Conservation (phyloP, 2,888 invertebrate genomes). For the Dolichomitus sp. region DNA sequence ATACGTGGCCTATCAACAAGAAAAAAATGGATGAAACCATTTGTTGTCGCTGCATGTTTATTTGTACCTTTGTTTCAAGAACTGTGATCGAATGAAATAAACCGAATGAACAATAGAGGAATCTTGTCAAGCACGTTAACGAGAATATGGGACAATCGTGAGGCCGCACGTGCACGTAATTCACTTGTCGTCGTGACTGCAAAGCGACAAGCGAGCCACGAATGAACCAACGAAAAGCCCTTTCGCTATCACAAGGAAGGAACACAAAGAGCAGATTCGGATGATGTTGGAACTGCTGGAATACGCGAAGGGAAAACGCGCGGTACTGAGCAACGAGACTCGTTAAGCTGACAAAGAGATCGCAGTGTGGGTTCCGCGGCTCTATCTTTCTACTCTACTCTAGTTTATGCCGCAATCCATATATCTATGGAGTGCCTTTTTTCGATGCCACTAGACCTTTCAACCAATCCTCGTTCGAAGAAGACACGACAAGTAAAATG, state of each 20-base stretch:
- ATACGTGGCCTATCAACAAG: background rate
- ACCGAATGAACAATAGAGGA: background rate
- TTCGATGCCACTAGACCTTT: conserved; percentile 36
- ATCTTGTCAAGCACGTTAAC: conserved; percentile 8
- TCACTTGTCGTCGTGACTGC: background rate
- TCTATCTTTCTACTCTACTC: background rate
- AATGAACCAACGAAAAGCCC: conserved; percentile 8
- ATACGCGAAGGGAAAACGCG: conserved; percentile 4
- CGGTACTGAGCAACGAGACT: background rate
- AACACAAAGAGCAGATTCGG: conserved; percentile 33
- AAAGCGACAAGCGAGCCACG: background rate
- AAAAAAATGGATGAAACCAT: no score
- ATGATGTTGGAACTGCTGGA: background rate
- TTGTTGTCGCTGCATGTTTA: background rate
- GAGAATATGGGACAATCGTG: background rate
- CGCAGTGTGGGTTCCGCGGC: background rate
- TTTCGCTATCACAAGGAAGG: conserved; percentile 6
- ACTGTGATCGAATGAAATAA: background rate
- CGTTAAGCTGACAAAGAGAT: conserved; percentile 37
- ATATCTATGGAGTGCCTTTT: background rate
- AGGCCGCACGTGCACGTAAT: background rate
- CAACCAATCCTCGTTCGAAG: conserved; percentile 7
- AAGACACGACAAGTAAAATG: conserved; percentile 43
- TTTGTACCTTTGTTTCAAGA: background rate
- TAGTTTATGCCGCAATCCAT: background rate